Evolutionary conservation across 2,797 vertebrate genomes (phyloP).

Genomic region (Clarias fuscus): DNA sequence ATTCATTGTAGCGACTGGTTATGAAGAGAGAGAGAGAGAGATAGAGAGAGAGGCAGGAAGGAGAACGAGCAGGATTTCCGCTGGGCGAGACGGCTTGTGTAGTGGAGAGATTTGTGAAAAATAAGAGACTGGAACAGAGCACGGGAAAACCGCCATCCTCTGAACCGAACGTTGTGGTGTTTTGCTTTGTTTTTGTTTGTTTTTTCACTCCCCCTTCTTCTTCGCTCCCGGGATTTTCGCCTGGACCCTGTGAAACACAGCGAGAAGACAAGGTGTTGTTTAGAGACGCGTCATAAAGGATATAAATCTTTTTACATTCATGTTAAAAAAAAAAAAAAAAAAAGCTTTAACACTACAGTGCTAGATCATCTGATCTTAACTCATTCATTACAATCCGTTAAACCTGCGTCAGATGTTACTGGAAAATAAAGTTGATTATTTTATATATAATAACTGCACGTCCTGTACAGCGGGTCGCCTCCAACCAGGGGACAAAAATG

Average conservation of each 20-base stretch:
- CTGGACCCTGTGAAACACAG: slow-evolving; percentile 79
- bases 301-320: too few species aligned
- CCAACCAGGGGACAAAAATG: too few species aligned
- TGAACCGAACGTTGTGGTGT: background rate
- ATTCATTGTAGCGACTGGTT: slow-evolving; percentile 68
- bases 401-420: too few species aligned
- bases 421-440: background rate
- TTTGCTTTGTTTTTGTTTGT: too few species aligned
- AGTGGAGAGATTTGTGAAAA: slow-evolving; percentile 73
- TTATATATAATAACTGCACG: background rate
- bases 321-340: too few species aligned
- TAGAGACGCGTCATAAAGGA: too few species aligned
- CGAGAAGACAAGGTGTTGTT: background rate
- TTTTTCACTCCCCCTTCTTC: slow-evolving; percentile 76
- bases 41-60: background rate
- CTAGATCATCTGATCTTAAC: too few species aligned
- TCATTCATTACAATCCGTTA: too few species aligned
- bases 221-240: slow-evolving; percentile 94
- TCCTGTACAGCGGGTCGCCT: background rate
- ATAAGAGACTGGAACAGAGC: slow-evolving; percentile 54
- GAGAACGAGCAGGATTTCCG: slow-evolving; percentile 57
- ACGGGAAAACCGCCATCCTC: background rate
- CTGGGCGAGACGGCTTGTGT: slow-evolving; percentile 77
- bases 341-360: too few species aligned
- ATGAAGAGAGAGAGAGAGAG: slow-evolving; percentile 64